These are phyloP conservation scores for Thelaira solivaga DNA, from an alignment of 2,888 invertebrate species.

Conservation along the genomic window DNA sequence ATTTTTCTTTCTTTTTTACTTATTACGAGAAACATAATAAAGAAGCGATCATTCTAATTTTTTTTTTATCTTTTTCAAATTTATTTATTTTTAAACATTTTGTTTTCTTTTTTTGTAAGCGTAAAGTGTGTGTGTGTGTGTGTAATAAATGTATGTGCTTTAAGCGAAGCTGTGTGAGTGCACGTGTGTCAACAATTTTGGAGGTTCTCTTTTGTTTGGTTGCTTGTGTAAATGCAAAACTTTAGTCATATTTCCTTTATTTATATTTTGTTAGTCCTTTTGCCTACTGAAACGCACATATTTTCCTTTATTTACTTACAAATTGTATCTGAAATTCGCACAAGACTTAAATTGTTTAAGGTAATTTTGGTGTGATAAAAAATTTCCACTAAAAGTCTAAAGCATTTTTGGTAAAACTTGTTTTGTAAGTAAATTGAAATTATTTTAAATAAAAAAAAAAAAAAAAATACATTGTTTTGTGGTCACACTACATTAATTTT, in stretches of 20 bases:
- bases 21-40: not conserved
- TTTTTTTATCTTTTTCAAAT: not conserved
- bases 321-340: no score
- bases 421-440: no score
- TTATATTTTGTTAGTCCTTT: slow-evolving; percentile 46
- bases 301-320: no score
- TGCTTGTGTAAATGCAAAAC: slow-evolving; percentile 34
- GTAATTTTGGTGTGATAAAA: no score
- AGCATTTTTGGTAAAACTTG: no score
- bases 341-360: no score
- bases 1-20: slow-evolving; percentile 49
- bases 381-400: no score
- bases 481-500: no score
- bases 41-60: slow-evolving; percentile 2
- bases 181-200: not conserved
- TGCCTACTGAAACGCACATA: no score
- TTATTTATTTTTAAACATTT: not conserved
- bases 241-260: slow-evolving; percentile 21
- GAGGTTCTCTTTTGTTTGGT: slow-evolving; percentile 26
- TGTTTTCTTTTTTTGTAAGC: not conserved
- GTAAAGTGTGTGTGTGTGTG: not conserved
- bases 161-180: not conserved
- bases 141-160: not conserved
- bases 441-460: no score
- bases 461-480: no score